phyloP scores from a whole-genome alignment of 2,888 invertebrate species.

The Abrostola triplasia region DNA sequence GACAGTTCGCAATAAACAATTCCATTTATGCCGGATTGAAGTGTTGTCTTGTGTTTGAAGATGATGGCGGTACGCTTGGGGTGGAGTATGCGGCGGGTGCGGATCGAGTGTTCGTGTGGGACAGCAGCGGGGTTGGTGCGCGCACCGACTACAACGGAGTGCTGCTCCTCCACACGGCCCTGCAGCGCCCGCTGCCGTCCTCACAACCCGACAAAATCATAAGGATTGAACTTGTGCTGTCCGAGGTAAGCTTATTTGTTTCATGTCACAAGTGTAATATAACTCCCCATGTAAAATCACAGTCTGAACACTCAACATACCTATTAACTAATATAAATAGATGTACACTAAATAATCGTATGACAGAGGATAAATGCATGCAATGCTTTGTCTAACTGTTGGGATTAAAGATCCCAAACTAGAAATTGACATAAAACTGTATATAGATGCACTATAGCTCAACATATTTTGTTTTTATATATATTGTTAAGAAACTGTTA shows the following conservation, averaged over 20 bases:
- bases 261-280: slow-evolving; percentile 5
- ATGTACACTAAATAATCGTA: slow-evolving; percentile 27
- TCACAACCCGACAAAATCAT: slow-evolving; percentile 92
- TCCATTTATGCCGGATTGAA: slow-evolving; percentile 66
- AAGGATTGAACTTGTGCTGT: slow-evolving; percentile 94
- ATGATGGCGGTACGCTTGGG: slow-evolving; percentile 90
- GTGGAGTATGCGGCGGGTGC: slow-evolving; percentile 93
- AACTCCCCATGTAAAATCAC: neutral
- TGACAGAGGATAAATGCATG: slow-evolving; percentile 24
- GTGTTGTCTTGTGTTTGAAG: slow-evolving; percentile 77
- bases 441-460: no score
- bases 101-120: slow-evolving; percentile 95
- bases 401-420: no score
- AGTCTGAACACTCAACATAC: neutral
- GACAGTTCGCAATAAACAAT: slow-evolving; percentile 86
- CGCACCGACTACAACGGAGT: slow-evolving; percentile 97
- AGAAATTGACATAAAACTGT: no score
- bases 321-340: slow-evolving; percentile 7
- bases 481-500: no score
- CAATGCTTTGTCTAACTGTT: no score
- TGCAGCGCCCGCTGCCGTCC: slow-evolving; percentile 94
- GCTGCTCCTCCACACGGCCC: slow-evolving; percentile 94
- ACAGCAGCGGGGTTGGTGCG: slow-evolving; percentile 94
- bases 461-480: no score
- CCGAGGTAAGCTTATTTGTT: slow-evolving; percentile 90